These are phyloP conservation scores for Amphipyra berbera DNA, from an alignment of 2,888 invertebrate genomes.

Conservation along the genomic window DNA sequence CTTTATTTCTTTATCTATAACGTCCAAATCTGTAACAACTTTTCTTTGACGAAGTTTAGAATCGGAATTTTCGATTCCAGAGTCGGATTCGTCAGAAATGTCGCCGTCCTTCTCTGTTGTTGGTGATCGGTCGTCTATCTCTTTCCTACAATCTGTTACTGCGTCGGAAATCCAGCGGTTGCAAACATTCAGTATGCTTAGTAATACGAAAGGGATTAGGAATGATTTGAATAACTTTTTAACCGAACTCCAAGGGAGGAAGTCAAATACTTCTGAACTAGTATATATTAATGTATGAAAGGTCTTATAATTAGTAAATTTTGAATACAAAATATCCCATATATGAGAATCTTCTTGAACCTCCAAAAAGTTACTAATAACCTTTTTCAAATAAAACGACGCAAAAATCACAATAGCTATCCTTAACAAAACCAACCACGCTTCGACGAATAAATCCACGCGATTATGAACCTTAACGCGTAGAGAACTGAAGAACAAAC, in stretches of 20 bases:
- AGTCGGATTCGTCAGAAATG: conserved; percentile 85
- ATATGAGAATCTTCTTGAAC: conserved; percentile 91
- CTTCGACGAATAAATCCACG: conserved; percentile 72
- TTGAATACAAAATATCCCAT: conserved; percentile 92
- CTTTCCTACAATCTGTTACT: conserved; percentile 41
- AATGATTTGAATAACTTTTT: conserved; percentile 87
- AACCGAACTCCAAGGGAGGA: conserved; percentile 89
- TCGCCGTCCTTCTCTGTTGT: conserved; percentile 58
- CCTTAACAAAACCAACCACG: conserved; percentile 72
- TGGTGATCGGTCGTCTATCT: conserved; percentile 56
- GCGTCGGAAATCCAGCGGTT: conserved; percentile 75
- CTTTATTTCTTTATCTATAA: conserved; percentile 62
- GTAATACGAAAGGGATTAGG: conserved; percentile 89
- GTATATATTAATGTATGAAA: conserved; percentile 95
- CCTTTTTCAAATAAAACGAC: conserved; percentile 81
- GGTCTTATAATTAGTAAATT: conserved; percentile 91
- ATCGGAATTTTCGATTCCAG: conserved; percentile 88
- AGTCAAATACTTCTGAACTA: conserved; percentile 94
- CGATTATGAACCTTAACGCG: conserved; percentile 75
- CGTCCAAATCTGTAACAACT: conserved; percentile 62
- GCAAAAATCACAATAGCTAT: conserved; percentile 61
- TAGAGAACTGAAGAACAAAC: conserved; percentile 76
- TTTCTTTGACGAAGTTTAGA: conserved; percentile 71
- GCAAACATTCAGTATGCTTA: conserved; percentile 79
- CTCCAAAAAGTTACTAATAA: conserved; percentile 75